Evolutionary conservation across 2,113 vertebrate genomes (phyloP), one percentile per base, ranked within the genome.

Genomic region (Seriola aureovittata): DNA sequence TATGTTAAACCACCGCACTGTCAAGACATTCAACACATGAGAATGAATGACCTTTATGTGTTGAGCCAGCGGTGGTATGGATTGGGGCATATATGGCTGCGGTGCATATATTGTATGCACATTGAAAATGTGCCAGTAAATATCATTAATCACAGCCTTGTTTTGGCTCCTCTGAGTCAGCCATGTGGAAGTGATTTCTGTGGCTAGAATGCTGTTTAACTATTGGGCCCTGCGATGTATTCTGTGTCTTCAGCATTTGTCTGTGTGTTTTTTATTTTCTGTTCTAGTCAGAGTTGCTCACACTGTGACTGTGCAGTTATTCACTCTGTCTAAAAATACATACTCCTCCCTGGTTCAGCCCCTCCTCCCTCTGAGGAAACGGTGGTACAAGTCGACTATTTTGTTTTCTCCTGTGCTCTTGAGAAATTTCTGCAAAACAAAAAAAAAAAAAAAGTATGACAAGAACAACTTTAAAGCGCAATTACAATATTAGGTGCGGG

Each of bases 141-240:
- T 88, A 84, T 74, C 83, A 89, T 92, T 85, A 88, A 91, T 93
- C 82, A 85, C 84, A 50, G 55, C 75, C 82, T 84, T 90, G 71
- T 89, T 86, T 87, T 82, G 86, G 78, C 52, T 92, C n/a, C 11
- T 74, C 68, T 81, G 80, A 90, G 23, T 81, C 86, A 38, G 48
- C 73, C 95, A 94, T 91, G 86, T 95, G 95, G 93, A 92, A 94
- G 81, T 85, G 75, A 94, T 95, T 94, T 91, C 65, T 87, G 66
- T 19, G 57, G 84, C 36, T 58, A 65, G 87, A 84, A 75, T 63
- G 57, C 64, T 63, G 59, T 67, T 84, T 62, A 60, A 75, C 81
- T 85, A 82, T 57, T 50, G 52, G 63, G 67, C 70, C 36, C 75
- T 79, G 74, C 21, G 14, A 73, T 88, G 67, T 36, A 34, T 79